phyloP scores from a whole-genome alignment of 2,797 vertebrate species.

The Chromis chromis region DNA sequence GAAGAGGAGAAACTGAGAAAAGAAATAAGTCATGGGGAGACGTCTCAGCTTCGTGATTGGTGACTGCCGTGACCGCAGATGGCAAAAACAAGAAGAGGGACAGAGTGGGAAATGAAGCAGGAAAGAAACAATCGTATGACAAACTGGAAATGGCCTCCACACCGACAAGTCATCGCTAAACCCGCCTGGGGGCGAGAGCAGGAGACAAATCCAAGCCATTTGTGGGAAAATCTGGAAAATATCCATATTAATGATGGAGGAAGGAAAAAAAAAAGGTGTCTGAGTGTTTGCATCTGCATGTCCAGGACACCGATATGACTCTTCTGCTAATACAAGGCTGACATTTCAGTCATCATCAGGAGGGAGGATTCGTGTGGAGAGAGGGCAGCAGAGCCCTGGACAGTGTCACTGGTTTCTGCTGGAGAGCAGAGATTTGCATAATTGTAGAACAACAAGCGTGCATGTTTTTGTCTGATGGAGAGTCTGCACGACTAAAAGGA shows the following conservation, averaged over 20 bases:
- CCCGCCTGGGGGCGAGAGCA: slow-evolving; percentile 28
- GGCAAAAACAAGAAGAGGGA: slow-evolving; percentile 22
- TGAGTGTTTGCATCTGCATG: slow-evolving; percentile 37
- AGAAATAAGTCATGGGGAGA: slow-evolving; percentile 13
- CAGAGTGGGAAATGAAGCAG: slow-evolving; percentile 48
- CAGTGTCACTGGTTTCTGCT: slow-evolving; percentile 51
- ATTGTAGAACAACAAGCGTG: slow-evolving; percentile 52
- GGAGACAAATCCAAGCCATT: slow-evolving; percentile 60
- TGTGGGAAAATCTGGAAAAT: slow-evolving; percentile 50
- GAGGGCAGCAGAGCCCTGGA: slow-evolving; percentile 33
- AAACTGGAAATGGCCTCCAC: slow-evolving; percentile 10
- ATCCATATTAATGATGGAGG: slow-evolving; percentile 65
- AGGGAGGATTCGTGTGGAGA: slow-evolving; percentile 35
- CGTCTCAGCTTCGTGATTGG: slow-evolving; percentile 21
- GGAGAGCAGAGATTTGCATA: slow-evolving; percentile 62
- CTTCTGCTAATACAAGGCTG: slow-evolving; percentile 50
- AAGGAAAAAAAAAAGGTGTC: slow-evolving; percentile 15
- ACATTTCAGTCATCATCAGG: slow-evolving; percentile 66
- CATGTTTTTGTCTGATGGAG: slow-evolving; percentile 30
- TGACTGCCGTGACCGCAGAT: slow-evolving; percentile 37
- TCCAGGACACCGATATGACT: slow-evolving; percentile 23
- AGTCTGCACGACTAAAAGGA: slow-evolving; percentile 1
- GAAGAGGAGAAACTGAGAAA: neutral
- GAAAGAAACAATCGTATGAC: slow-evolving; percentile 52
- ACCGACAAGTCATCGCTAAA: slow-evolving; percentile 44